Evolutionary conservation across 2,797 vertebrate species (phyloP).

Genomic region (Pipistrellus pygmaeus): DNA sequence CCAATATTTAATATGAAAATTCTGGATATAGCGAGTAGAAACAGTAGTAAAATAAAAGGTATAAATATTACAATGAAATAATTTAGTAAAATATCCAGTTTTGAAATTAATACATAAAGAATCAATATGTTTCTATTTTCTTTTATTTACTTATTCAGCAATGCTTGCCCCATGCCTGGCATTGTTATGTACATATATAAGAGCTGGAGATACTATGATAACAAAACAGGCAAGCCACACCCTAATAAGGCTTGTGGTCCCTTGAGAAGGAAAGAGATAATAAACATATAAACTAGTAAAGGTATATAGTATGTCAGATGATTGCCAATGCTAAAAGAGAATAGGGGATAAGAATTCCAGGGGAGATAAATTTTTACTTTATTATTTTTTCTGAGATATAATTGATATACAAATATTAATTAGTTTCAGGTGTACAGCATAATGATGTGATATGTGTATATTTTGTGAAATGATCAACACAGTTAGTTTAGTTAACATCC

Average conservation of each 20-base stretch:
- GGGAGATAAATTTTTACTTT: background rate
- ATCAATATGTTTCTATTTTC: background rate
- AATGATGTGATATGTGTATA: background rate
- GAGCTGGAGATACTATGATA: background rate
- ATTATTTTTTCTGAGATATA: background rate
- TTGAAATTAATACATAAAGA: background rate
- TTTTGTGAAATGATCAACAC: background rate
- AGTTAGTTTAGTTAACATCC: background rate
- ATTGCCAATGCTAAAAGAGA: background rate
- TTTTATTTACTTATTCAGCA: background rate
- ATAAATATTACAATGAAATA: slow-evolving; percentile 25
- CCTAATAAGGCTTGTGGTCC: background rate
- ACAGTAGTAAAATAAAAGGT: background rate
- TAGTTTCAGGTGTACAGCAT: background rate
- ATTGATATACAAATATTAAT: background rate
- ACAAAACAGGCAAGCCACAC: background rate
- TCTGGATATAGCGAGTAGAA: background rate
- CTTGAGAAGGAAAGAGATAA: background rate
- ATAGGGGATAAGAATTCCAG: background rate
- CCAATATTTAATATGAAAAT: background rate
- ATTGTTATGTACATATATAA: background rate
- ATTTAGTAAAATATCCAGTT: background rate
- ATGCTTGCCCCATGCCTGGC: background rate
- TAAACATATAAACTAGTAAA: slow-evolving; percentile 22
- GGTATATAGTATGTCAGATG: background rate